These are phyloP conservation scores for Nomia melanderi DNA, from an alignment of 1,140 invertebrate species.

Conservation along the genomic window DNA sequence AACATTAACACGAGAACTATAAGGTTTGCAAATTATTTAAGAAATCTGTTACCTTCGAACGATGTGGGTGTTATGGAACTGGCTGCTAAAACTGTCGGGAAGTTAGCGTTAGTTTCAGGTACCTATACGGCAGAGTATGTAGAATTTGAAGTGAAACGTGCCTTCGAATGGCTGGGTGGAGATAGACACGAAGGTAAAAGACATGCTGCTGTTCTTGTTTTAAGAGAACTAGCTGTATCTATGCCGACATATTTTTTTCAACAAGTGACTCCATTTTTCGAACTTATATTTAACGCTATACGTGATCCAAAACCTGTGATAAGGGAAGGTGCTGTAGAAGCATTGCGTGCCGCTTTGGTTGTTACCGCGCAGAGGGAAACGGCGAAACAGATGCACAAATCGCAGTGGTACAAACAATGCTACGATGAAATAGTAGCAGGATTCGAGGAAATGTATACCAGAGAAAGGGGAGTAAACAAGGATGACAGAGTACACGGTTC, in stretches of 20 bases:
- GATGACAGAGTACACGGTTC: conserved; percentile 97
- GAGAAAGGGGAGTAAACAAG: conserved; percentile 89
- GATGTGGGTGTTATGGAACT: conserved; percentile 97
- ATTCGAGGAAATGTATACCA: conserved; percentile 87
- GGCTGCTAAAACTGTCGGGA: conserved; percentile 96
- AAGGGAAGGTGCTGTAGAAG: conserved; percentile 95
- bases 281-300: conserved; percentile 95
- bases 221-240: conserved; percentile 96
- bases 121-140: conserved; percentile 97
- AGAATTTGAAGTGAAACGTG: conserved; percentile 96
- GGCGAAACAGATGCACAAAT: conserved; percentile 92
- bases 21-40: conserved; percentile 95
- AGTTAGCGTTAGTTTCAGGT: conserved; percentile 93
- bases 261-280: conserved; percentile 97
- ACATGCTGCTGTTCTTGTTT: conserved; percentile 94
- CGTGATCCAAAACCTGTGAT: conserved; percentile 96
- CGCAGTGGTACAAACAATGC: conserved; percentile 95
- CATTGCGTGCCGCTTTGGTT: conserved; percentile 94
- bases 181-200: conserved; percentile 94
- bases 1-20: conserved; percentile 94
- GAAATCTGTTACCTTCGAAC: conserved; percentile 93
- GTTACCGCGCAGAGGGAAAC: conserved; percentile 97
- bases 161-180: conserved; percentile 95
- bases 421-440: conserved; percentile 93
- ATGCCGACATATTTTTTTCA: conserved; percentile 99